Percentiles rank a stretch among this genome's conserved stretches.
Evolutionary conservation across 2,113 vertebrate genomes (phyloP).

Genomic region (Lethenteron reissneri): DNA sequence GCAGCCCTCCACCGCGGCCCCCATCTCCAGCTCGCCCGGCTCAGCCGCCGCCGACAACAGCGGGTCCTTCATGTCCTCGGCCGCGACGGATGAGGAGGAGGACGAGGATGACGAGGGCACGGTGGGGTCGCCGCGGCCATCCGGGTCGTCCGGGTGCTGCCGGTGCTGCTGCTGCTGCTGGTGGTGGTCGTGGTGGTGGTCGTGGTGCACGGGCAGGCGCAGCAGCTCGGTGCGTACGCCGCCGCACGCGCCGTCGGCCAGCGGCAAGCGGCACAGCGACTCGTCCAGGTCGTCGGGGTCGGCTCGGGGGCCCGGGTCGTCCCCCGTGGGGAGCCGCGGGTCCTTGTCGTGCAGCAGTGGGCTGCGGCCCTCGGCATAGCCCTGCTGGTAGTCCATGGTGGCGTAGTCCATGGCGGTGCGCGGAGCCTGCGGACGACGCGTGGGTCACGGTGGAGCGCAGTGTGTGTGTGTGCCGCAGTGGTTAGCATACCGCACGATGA

Average conservation of each 20-base stretch:
- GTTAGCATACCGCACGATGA: background rate
- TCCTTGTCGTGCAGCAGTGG: conserved; percentile 4
- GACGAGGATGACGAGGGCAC: too few relatives aligned
- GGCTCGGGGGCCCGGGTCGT: background rate
- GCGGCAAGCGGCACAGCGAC: background rate
- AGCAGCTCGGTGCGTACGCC: background rate
- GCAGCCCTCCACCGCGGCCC: background rate
- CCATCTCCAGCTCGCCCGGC: background rate
- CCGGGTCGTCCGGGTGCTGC: background rate
- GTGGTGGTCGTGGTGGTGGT: too few relatives aligned
- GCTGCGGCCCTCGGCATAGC: conserved; percentile 5
- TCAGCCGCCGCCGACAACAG: background rate
- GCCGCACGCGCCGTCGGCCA: background rate
- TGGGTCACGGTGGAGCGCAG: background rate
- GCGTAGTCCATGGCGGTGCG: conserved; percentile 1
- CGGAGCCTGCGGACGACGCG: too few relatives aligned
- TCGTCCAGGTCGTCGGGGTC: conserved; percentile 1
- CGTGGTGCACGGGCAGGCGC: too few relatives aligned
- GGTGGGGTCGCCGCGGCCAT: background rate
- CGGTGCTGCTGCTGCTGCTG: too few relatives aligned
- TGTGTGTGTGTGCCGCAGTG: background rate
- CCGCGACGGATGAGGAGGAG: too few relatives aligned
- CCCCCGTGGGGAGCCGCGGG: conserved; percentile 1
- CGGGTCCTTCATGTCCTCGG: conserved; percentile 3
- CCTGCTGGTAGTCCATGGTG: background rate